A percentile compares a stretch with the other conserved stretches of the same genome.
Conservation (phyloP, 2,797 vertebrate species). For the Eulemur rubriventer region DNA sequence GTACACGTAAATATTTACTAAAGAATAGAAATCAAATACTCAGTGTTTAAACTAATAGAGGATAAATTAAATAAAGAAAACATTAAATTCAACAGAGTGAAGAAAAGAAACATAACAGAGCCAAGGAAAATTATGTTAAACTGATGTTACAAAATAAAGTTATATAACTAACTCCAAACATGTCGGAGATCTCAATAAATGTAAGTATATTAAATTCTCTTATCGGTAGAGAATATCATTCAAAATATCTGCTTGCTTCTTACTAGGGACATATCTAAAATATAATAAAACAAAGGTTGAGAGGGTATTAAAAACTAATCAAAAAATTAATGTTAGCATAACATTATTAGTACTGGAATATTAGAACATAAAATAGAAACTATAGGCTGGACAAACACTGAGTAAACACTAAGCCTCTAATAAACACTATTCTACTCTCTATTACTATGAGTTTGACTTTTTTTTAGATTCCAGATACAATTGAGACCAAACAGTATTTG, state of each 20-base stretch:
- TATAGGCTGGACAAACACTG: too few species aligned
- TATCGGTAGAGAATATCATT: background rate
- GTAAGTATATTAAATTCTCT: constrained; percentile 22
- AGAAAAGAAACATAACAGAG: background rate
- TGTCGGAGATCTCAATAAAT: background rate
- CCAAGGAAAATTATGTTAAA: background rate
- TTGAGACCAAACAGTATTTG: background rate
- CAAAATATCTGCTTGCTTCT: background rate
- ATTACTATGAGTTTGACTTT: background rate
- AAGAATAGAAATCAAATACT: background rate
- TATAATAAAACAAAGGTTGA: background rate
- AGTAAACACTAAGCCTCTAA: too few species aligned
- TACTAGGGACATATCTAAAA: background rate
- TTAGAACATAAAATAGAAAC: background rate
- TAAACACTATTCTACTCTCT: background rate
- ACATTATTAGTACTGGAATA: background rate
- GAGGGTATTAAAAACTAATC: background rate
- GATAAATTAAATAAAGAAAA: background rate
- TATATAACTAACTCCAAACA: background rate
- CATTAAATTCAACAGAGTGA: background rate
- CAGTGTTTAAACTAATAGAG: background rate
- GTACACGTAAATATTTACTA: background rate
- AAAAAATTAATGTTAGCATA: background rate
- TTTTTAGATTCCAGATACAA: background rate
- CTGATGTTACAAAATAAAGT: background rate